Percentiles rank a stretch among this genome's conserved stretches.
Conservation (phyloP, 2,888 invertebrate genomes). For the Melinaea marsaeus region DNA sequence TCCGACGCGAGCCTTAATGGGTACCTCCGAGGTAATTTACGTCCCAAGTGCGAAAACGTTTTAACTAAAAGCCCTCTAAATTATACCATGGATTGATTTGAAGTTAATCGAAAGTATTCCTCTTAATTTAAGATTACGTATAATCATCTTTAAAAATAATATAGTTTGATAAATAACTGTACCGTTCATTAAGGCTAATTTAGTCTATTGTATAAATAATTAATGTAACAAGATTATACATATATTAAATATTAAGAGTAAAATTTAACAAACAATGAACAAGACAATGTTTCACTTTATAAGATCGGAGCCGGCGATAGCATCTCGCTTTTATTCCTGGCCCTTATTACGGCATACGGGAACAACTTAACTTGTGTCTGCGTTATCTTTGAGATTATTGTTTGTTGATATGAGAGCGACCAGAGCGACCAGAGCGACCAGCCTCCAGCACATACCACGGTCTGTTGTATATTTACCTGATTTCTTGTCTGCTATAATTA, state of each 20-base stretch:
- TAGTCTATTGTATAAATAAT: too few relatives aligned
- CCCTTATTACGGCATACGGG: slow-evolving; percentile 64
- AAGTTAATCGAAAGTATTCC: slow-evolving; percentile 54
- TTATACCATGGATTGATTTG: slow-evolving; percentile 72
- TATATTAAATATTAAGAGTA: slow-evolving; percentile 26
- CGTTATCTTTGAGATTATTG: slow-evolving; percentile 70
- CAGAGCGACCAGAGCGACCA: slow-evolving; percentile 33
- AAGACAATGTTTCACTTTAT: slow-evolving; percentile 72
- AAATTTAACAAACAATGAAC: slow-evolving; percentile 51
- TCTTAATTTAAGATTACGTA: slow-evolving; percentile 35
- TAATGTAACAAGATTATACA: neutral
- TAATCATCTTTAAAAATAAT: neutral
- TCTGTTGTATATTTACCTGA: slow-evolving; percentile 9
- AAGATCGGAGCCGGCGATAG: slow-evolving; percentile 67
- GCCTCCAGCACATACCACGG: slow-evolving; percentile 27
- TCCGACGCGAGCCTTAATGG: slow-evolving; percentile 69
- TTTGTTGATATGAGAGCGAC: slow-evolving; percentile 59
- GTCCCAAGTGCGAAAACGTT: slow-evolving; percentile 74
- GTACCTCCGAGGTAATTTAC: slow-evolving; percentile 71
- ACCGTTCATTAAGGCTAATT: neutral
- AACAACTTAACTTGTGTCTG: slow-evolving; percentile 73
- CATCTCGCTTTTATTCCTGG: slow-evolving; percentile 57
- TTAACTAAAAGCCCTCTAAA: slow-evolving; percentile 75
- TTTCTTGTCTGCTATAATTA: neutral
- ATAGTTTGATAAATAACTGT: neutral